Evolutionary conservation across 2,888 invertebrate genomes (phyloP).

Genomic region (Tetragonula carbonaria): DNA sequence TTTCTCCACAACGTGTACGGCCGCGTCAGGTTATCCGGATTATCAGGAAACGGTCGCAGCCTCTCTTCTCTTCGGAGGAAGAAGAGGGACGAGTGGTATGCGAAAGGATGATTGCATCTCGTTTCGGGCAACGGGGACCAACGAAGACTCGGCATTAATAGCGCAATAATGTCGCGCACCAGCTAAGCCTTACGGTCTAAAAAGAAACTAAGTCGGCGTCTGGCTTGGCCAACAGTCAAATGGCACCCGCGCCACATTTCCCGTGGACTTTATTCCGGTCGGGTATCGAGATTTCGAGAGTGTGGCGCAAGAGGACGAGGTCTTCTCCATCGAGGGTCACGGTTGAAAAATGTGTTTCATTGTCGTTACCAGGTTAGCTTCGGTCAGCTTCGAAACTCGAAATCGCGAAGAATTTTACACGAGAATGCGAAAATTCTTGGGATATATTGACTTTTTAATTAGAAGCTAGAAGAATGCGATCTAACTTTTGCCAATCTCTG

Average conservation of each 20-base stretch:
- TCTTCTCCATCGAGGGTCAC: neutral
- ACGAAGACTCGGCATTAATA: conserved; percentile 61
- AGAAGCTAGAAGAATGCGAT: no score
- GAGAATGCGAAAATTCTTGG: no score
- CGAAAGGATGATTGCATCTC: conserved; percentile 21
- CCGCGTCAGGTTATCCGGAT: conserved; percentile 57
- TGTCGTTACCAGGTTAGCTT: no score
- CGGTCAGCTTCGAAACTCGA: no score
- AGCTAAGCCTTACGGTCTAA: conserved; percentile 67
- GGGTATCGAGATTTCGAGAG: conserved; percentile 27
- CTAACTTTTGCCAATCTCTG: no score
- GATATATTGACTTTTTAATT: no score
- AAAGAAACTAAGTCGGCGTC: conserved; percentile 67
- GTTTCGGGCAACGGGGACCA: conserved; percentile 39
- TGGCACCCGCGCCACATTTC: conserved; percentile 59
- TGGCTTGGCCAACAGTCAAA: conserved; percentile 69
- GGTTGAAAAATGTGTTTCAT: neutral
- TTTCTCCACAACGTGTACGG: conserved; percentile 34
- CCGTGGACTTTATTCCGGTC: conserved; percentile 57
- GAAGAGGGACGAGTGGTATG: neutral
- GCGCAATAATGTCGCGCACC: conserved; percentile 62
- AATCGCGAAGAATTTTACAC: no score
- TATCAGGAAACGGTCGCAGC: conserved; percentile 48
- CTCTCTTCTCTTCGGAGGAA: neutral
- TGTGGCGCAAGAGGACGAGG: conserved; percentile 17